Conservation (phyloP, 2,113 vertebrate genomes). For the Spheniscus mendiculus region DNA sequence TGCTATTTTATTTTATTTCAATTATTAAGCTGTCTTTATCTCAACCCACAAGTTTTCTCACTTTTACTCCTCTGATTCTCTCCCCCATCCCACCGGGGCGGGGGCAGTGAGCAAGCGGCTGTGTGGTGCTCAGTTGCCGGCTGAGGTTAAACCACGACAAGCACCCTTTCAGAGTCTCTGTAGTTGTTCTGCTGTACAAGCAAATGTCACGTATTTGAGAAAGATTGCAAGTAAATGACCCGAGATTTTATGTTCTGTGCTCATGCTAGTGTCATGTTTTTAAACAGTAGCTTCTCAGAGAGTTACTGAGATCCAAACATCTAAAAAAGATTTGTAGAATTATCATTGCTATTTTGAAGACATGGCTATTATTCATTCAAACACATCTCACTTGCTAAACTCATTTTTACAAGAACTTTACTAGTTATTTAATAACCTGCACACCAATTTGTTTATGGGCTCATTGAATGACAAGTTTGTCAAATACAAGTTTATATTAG, state of each 20-base stretch:
- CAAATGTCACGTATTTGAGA: neutral
- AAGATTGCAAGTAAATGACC: neutral
- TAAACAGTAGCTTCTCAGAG: neutral
- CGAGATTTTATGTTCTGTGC: neutral
- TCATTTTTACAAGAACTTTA: neutral
- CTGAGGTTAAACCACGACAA: too few relatives aligned
- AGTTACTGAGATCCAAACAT: neutral
- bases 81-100: too few relatives aligned
- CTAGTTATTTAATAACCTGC: neutral
- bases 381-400: accelerated
- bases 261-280: neutral
- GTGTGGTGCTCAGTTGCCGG: too few relatives aligned
- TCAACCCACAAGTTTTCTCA: too few relatives aligned
- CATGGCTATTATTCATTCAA: neutral
- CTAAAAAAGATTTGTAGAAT: neutral
- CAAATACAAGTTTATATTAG: neutral
- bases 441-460: neutral
- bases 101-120: too few relatives aligned
- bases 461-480: neutral
- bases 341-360: neutral
- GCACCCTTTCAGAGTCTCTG: neutral
- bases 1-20: too few relatives aligned
- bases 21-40: too few relatives aligned
- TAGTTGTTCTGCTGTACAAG: neutral
- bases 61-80: too few relatives aligned